Evolutionary conservation across 2,888 invertebrate genomes (phyloP).

Genomic region (Taphrorychus bicolor): DNA sequence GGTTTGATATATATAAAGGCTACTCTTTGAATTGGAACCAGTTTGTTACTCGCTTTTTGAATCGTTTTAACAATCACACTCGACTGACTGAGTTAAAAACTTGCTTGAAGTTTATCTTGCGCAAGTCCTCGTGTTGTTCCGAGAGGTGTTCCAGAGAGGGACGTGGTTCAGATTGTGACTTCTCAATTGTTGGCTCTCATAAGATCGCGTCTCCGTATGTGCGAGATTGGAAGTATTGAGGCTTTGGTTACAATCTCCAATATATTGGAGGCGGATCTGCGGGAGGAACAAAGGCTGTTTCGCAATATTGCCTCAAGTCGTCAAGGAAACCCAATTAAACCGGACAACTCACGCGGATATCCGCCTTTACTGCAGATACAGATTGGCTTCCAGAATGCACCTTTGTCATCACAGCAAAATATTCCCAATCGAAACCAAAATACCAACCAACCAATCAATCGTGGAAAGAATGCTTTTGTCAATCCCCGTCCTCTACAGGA

Average conservation of each 20-base stretch:
- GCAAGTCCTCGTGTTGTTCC: too few species aligned
- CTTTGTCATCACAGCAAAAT: too few species aligned
- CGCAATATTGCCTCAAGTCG: too few species aligned
- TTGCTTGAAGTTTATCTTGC: too few species aligned
- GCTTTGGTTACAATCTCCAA: not conserved
- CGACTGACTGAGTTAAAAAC: not conserved
- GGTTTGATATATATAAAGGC: not conserved
- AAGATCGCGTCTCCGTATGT: not conserved
- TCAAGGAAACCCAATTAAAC: too few species aligned
- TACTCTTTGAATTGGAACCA: not conserved
- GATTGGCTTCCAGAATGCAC: too few species aligned
- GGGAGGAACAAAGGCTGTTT: not conserved
- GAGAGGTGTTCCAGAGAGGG: not conserved
- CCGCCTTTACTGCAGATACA: too few species aligned
- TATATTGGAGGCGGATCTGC: not conserved
- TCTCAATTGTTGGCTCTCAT: not conserved
- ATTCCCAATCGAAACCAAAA: too few species aligned
- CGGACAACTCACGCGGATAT: too few species aligned
- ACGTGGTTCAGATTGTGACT: not conserved
- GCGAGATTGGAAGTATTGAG: not conserved
- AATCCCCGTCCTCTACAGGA: not conserved
- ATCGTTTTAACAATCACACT: not conserved
- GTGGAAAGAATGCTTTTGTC: not conserved
- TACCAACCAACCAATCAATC: too few species aligned
- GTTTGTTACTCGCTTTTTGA: not conserved